Evolutionary conservation across 2,797 vertebrate species (phyloP), one percentile per base, ranked within the genome.

Genomic region (Leuciscus waleckii): DNA sequence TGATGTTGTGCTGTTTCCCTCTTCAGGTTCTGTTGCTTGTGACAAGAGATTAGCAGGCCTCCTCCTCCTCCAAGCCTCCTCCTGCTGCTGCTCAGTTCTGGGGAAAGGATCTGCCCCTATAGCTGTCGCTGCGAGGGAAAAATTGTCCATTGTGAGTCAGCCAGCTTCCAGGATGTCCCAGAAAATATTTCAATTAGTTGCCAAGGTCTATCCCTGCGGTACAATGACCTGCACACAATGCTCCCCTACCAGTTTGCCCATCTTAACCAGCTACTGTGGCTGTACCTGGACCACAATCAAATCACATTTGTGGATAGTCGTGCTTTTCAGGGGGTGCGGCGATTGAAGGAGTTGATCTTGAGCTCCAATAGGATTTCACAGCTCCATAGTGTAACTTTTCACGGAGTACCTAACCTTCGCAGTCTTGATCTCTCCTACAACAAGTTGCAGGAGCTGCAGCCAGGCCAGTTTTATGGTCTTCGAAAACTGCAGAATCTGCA

Each of bases 221-320:
- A 99, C 95, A 99, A 99, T 94, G 97, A 98, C 89, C 96, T 99
- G 88, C 97, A 98, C 90, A 97, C 95, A 78, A 95, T 99, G 74
- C 96, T 97, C 80, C 96, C 98, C 11, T 97, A 97, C 93, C 98
- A 99, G 92, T 99, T 99, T 82, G 97, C 97, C 4, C 98, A 99
- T 91, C 97, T 99, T 83, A 96, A 97, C 90, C 98, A 99, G 92
- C 97, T 99, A 77, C 96, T 99, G 85, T 99, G 98, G 98, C 97
- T 99, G 67, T 99, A 99, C 92, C 95, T 99, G 84, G 98, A 99
- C 95, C 98, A 99, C 89, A 99, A 99, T 91, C 97, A 98, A 92
- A 97, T 99, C 91, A 96, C 95, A 84, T 94, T 94, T 0, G 97
- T 99, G 88, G 98, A 99, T 71, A 97, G 97, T 92, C 96, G 98